Percentiles rank a stretch among this genome's conserved stretches.
phyloP scores from a whole-genome alignment of 2,797 vertebrate genomes.

The Galaxias olidus region DNA sequence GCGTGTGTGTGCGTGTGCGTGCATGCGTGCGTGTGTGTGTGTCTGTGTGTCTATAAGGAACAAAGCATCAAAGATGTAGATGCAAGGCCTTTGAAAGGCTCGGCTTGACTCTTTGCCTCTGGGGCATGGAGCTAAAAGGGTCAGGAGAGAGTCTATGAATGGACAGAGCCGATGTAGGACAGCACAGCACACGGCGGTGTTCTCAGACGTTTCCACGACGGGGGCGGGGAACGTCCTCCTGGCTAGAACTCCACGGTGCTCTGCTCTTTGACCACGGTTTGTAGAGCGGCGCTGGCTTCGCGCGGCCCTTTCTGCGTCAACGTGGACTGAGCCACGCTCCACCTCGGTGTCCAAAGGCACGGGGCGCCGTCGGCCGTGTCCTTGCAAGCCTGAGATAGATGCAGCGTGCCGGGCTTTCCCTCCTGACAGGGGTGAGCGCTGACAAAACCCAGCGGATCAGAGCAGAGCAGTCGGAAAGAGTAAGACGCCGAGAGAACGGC shows the following conservation, averaged over 20 bases:
- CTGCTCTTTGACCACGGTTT: not conserved
- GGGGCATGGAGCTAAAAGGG: conserved; percentile 7
- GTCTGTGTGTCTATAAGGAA: too few relatives aligned
- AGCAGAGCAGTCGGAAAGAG: not conserved
- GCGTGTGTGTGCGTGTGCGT: too few relatives aligned
- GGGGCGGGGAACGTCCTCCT: not conserved
- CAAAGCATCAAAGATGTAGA: conserved; percentile 4
- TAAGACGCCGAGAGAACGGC: too few relatives aligned
- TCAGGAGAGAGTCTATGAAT: conserved; percentile 2
- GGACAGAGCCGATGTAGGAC: conserved; percentile 16
- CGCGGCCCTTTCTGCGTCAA: not conserved
- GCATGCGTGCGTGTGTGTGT: too few relatives aligned
- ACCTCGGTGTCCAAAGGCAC: not conserved
- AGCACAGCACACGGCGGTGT: conserved; percentile 31
- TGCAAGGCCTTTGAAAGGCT: not conserved
- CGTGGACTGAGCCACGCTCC: not conserved
- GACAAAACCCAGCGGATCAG: not conserved
- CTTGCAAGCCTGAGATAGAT: conserved; percentile 61
- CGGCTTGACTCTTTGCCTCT: conserved; percentile 2
- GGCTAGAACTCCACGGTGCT: not conserved
- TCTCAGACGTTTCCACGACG: not conserved
- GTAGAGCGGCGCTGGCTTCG: conserved; percentile 19
- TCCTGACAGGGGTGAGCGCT: conserved; percentile 20
- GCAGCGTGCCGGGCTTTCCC: conserved; percentile 67
- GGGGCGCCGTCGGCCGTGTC: not conserved